Evolutionary conservation across 2,797 vertebrate species (phyloP).

Genomic region (Synaphobranchus kaupii): DNA sequence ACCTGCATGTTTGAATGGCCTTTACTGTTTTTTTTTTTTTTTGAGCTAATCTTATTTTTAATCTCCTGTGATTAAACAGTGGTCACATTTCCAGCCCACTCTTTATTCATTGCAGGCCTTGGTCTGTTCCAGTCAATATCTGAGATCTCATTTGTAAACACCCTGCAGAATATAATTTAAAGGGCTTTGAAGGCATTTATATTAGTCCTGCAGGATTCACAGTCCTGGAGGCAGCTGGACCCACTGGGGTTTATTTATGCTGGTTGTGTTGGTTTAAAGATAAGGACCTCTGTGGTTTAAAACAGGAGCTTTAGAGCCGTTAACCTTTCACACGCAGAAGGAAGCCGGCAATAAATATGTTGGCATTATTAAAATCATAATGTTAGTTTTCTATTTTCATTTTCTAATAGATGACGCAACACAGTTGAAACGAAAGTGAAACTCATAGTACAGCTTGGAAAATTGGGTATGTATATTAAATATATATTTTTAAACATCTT

Average conservation of each 20-base stretch:
- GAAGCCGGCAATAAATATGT: slow-evolving; percentile 1
- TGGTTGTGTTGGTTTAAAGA: slow-evolving; percentile 20
- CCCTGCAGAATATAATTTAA: slow-evolving; percentile 12
- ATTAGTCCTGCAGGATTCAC: neutral
- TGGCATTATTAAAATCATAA: neutral
- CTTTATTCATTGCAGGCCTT: neutral
- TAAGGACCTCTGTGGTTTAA: slow-evolving; percentile 29
- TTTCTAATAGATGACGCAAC: neutral
- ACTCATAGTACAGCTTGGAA: neutral
- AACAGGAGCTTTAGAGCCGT: slow-evolving; percentile 20
- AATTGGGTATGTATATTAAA: neutral
- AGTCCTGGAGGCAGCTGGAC: neutral
- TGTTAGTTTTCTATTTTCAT: neutral
- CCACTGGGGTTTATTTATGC: slow-evolving; percentile 25
- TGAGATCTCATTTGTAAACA: slow-evolving; percentile 27
- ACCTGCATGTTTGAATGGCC: slow-evolving; percentile 44
- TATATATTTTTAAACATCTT: neutral
- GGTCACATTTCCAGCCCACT: neutral
- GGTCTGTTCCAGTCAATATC: slow-evolving; percentile 2
- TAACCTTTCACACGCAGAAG: slow-evolving; percentile 14
- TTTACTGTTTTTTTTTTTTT: slow-evolving; percentile 50
- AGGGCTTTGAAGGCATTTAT: slow-evolving; percentile 24
- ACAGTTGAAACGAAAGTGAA: neutral
- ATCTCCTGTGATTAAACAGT: neutral
- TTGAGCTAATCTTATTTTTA: neutral